These are phyloP conservation scores for Taenaris catops DNA, from an alignment of 2,888 invertebrate species.

Conservation along the genomic window DNA sequence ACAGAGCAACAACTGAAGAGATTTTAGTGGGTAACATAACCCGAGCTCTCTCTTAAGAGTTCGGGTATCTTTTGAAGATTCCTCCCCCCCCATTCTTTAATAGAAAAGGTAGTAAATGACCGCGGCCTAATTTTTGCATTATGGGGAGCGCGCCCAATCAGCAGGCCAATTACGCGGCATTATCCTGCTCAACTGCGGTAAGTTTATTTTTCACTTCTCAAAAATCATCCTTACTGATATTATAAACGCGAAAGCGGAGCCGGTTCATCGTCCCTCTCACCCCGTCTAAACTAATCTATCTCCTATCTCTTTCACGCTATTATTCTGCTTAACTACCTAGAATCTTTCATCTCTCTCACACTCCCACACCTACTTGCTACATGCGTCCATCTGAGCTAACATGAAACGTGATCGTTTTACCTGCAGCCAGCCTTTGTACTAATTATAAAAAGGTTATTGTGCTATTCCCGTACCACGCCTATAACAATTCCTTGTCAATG, in stretches of 20 bases:
- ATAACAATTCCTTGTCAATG: conserved; percentile 1
- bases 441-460: conserved; percentile 11
- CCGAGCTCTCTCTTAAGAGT: no score
- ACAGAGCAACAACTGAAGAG: no score
- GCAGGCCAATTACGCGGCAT: no score
- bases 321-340: not conserved
- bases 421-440: conserved; percentile 24
- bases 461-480: not conserved
- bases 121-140: no score
- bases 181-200: no score
- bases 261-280: conserved; percentile 27
- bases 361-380: conserved; percentile 9
- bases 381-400: conserved; percentile 3
- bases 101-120: no score
- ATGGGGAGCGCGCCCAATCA: no score
- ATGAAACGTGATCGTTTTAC: conserved; percentile 32
- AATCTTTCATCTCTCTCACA: conserved; percentile 13
- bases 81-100: no score
- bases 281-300: conserved; percentile 13
- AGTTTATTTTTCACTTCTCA: no score
- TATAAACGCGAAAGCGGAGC: conserved; percentile 20
- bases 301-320: conserved; percentile 15
- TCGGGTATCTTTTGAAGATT: no score
- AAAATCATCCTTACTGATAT: not conserved
- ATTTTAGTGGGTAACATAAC: no score